phyloP scores from a whole-genome alignment of 1,140 invertebrate species.

The Lepidurus arcticus region DNA sequence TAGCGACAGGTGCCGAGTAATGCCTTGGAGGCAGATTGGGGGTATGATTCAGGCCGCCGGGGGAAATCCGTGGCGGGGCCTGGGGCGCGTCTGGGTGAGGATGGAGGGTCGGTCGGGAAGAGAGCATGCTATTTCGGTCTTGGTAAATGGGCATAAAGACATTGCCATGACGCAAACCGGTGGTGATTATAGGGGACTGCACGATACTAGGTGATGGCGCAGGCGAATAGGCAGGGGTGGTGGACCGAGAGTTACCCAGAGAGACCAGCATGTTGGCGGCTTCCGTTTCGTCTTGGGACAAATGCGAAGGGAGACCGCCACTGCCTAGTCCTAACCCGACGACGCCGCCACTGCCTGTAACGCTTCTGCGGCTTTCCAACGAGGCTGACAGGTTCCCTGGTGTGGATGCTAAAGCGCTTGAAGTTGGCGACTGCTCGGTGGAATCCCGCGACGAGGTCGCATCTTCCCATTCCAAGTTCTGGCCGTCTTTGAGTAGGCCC shows the following conservation, averaged over 20 bases:
- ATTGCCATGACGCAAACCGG: slow-evolving; percentile 57
- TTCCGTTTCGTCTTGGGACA: slow-evolving; percentile 80
- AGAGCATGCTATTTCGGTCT: slow-evolving; percentile 35
- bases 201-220: slow-evolving; percentile 62
- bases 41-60: not conserved
- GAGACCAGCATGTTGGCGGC: slow-evolving; percentile 91
- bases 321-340: slow-evolving; percentile 27
- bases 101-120: slow-evolving; percentile 34
- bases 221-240: slow-evolving; percentile 77
- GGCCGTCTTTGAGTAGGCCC: slow-evolving; percentile 41
- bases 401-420: slow-evolving; percentile 49
- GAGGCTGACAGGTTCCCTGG: not conserved
- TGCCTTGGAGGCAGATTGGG: slow-evolving; percentile 29
- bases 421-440: slow-evolving; percentile 61
- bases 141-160: slow-evolving; percentile 79
- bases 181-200: slow-evolving; percentile 57
- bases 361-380: not conserved
- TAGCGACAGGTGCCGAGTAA: slow-evolving; percentile 23
- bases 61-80: slow-evolving; percentile 30
- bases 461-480: slow-evolving; percentile 71
- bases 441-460: slow-evolving; percentile 69
- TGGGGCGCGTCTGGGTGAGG: slow-evolving; percentile 35
- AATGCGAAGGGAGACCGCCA: slow-evolving; percentile 26
- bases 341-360: not conserved
- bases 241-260: slow-evolving; percentile 81